Conservation (phyloP, 2,888 invertebrate species). For the Lagria hirta region DNA sequence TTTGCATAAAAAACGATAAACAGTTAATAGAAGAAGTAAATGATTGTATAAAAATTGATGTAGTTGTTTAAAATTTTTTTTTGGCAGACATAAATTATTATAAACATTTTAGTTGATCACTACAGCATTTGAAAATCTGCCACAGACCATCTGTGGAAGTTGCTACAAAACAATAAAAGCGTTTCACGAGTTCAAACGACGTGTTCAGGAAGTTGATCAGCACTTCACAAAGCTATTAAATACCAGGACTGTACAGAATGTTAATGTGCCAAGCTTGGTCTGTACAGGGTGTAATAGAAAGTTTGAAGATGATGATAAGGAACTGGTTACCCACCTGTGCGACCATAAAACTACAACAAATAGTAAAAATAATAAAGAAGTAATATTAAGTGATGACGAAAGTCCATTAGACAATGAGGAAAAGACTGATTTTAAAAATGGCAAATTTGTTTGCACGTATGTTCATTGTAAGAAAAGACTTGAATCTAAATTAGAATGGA, state of each 20-base stretch:
- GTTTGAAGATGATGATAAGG: too few relatives aligned
- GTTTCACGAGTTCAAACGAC: slow-evolving; percentile 31
- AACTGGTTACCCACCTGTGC: too few relatives aligned
- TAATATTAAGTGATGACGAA: slow-evolving; percentile 8
- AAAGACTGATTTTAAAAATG: slow-evolving; percentile 3
- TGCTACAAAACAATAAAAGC: slow-evolving; percentile 34
- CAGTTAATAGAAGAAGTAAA: slow-evolving; percentile 31
- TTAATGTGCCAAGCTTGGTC: too few relatives aligned
- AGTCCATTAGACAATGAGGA: slow-evolving; percentile 24
- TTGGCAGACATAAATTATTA: slow-evolving; percentile 8
- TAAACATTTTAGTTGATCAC: slow-evolving; percentile 29
- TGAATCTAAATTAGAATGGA: slow-evolving; percentile 34
- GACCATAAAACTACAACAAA: slow-evolving; percentile 4
- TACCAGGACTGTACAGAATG: too few relatives aligned
- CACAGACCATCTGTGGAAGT: slow-evolving; percentile 31
- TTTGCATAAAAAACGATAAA: slow-evolving; percentile 21
- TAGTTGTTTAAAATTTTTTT: slow-evolving; percentile 7
- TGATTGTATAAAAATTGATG: slow-evolving; percentile 34
- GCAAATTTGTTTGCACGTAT: slow-evolving; percentile 30
- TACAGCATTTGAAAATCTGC: slow-evolving; percentile 29
- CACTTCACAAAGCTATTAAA: slow-evolving; percentile 22
- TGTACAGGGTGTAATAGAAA: too few relatives aligned
- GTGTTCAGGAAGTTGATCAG: slow-evolving; percentile 31
- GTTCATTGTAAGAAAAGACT: slow-evolving; percentile 37
- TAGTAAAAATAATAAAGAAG: slow-evolving; percentile 7